Evolutionary conservation across 2,113 vertebrate genomes (phyloP).

Genomic region (Dicentrarchus labrax): DNA sequence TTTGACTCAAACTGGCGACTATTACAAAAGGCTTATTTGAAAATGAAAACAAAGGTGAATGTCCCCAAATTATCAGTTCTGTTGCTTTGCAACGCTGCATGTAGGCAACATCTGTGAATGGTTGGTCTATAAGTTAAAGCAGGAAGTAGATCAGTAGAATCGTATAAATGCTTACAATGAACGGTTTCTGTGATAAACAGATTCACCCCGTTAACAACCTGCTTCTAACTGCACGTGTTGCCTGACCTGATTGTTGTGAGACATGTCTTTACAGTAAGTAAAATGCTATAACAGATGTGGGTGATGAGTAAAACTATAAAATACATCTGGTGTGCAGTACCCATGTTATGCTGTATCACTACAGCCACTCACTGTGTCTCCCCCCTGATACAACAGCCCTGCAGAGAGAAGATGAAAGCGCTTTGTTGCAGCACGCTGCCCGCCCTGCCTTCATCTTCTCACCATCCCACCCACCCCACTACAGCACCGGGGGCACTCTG

Average conservation of each 20-base stretch:
- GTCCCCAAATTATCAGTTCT: neutral
- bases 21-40: neutral
- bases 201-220: no score
- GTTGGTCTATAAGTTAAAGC: neutral
- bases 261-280: neutral
- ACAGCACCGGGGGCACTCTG: slow-evolving; percentile 21
- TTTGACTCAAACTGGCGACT: neutral
- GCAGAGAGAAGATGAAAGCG: slow-evolving; percentile 67
- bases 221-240: no score
- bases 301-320: neutral
- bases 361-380: slow-evolving; percentile 17
- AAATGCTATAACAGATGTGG: neutral
- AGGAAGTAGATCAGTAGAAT: neutral
- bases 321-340: neutral
- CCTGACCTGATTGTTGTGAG: neutral
- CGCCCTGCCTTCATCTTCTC: slow-evolving; percentile 56
- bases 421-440: slow-evolving; percentile 31
- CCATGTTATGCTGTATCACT: slow-evolving; percentile 38
- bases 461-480: slow-evolving; percentile 41
- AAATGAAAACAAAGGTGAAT: neutral
- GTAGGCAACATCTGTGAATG: neutral
- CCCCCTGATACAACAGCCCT: slow-evolving; percentile 38
- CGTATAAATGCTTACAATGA: neutral
- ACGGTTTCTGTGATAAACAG: neutral
- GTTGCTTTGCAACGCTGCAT: neutral